A percentile compares a stretch with the other conserved stretches of the same genome.
Conservation (phyloP, 2,888 invertebrate genomes). For the Heliothis peltigera region DNA sequence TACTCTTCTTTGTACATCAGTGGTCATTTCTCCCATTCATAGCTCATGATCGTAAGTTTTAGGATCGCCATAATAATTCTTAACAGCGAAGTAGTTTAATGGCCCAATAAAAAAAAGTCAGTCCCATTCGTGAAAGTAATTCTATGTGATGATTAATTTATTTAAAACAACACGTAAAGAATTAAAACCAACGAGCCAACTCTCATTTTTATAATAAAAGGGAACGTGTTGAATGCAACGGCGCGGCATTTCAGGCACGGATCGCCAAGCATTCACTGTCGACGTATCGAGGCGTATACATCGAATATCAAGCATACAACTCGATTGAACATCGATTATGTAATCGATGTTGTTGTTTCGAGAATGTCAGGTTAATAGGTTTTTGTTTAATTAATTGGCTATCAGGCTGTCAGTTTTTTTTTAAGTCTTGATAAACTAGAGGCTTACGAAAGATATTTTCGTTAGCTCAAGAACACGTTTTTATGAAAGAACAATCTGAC, state of each 20-base stretch:
- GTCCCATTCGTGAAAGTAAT: no score
- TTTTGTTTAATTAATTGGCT: background rate
- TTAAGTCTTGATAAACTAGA: background rate
- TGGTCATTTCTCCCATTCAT: no score
- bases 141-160: no score
- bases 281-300: constrained; percentile 6
- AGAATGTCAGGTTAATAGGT: background rate
- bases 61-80: no score
- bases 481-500: background rate
- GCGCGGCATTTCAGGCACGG: constrained; percentile 10
- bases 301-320: constrained; percentile 20
- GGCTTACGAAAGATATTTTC: background rate
- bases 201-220: background rate
- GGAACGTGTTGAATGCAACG: constrained; percentile 13
- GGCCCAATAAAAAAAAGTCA: no score
- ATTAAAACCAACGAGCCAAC: background rate
- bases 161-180: background rate
- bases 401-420: background rate
- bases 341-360: background rate
- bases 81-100: no score
- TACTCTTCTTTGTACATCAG: no score
- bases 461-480: background rate
- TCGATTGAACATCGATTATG: constrained; percentile 9
- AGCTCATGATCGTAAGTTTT: no score
- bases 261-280: constrained; percentile 8